Evolutionary conservation across 1,140 invertebrate species (phyloP).

Genomic region (Tenebrio molitor): DNA sequence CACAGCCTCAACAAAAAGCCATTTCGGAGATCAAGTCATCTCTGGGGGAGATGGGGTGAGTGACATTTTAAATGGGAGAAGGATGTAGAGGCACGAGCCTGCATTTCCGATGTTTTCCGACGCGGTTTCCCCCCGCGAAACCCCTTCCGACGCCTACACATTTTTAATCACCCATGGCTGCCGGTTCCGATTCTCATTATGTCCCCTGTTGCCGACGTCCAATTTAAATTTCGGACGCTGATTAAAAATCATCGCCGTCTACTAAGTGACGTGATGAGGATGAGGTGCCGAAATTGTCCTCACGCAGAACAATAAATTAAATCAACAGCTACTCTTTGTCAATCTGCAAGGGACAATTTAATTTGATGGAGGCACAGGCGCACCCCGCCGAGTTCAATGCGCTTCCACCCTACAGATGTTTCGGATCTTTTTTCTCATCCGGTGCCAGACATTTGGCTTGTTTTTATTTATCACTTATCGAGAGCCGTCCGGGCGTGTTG

Average conservation of each 20-base stretch:
- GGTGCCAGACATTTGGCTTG: slow-evolving; percentile 33
- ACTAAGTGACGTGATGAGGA: too few species aligned
- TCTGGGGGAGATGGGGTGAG: slow-evolving; percentile 15
- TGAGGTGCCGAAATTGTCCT: too few species aligned
- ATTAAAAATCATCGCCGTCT: neutral
- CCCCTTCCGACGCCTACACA: too few species aligned
- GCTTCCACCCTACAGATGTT: slow-evolving; percentile 51
- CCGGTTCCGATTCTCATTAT: slow-evolving; percentile 46
- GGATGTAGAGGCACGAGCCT: slow-evolving; percentile 33
- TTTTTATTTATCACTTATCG: slow-evolving; percentile 45
- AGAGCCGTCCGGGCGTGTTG: neutral
- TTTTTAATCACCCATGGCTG: slow-evolving; percentile 42
- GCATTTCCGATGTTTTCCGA: slow-evolving; percentile 33
- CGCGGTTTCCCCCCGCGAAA: neutral
- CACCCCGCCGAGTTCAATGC: slow-evolving; percentile 24
- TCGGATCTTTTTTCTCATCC: slow-evolving; percentile 48
- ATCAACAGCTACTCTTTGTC: slow-evolving; percentile 42
- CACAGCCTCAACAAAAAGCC: slow-evolving; percentile 9
- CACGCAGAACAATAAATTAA: slow-evolving; percentile 34
- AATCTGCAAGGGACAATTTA: slow-evolving; percentile 45
- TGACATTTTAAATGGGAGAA: slow-evolving; percentile 27
- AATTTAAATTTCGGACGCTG: neutral
- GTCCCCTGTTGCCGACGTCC: slow-evolving; percentile 6
- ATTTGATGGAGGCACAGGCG: slow-evolving; percentile 13
- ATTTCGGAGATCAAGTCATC: slow-evolving; percentile 33